Evolutionary conservation across 2,888 invertebrate genomes (phyloP), one percentile per base, ranked within the genome.

Genomic region (Flabesymbios commensalis): DNA sequence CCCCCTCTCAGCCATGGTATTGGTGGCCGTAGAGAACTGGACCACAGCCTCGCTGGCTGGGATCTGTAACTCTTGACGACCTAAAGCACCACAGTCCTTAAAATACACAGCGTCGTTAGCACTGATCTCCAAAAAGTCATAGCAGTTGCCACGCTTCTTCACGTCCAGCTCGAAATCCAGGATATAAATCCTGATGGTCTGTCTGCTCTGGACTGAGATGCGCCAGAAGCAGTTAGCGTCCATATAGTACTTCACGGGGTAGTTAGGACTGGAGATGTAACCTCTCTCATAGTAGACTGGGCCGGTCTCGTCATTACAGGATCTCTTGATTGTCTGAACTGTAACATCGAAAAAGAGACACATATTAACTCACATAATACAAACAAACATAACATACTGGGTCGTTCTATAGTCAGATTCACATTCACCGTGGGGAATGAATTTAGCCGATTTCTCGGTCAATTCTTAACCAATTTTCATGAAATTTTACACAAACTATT

Each of bases 81-180:
- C 69, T 19, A 67, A 55, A 2, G 62, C 51, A 19, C 69, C 69
- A 52, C 69, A 69, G 49, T 69, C 69, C 28, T 58, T 51, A 51
- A 69, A 69, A 28, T 63, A 54, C 14, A 54, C 43, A 42, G 33
- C 26, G n/a, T 55, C 59, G 10, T 31, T 43, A 19, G 61, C 39
- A 28, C 39, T 29, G 24, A 69, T 59, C 28, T 65, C 65, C 19
- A 69, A 36, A 33, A 43, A 59, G 56, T 69, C 69, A 26, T 55
- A 48, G 43, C 69, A 69, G 5, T 24, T 39, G 5, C 69, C 69
- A 26, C 53, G 62, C 24, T 57, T 24, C 59, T 68, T 69, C 33
- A 68, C 68, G 48, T 65, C 66, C 52, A 69, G 59, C 57, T 69
- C 69, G 45, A 69, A 69, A 57, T 69, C 69, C 33, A 53, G 49